Conservation (phyloP, 23 tunicate genomes). For the Clavelina lepadiformis region DNA sequence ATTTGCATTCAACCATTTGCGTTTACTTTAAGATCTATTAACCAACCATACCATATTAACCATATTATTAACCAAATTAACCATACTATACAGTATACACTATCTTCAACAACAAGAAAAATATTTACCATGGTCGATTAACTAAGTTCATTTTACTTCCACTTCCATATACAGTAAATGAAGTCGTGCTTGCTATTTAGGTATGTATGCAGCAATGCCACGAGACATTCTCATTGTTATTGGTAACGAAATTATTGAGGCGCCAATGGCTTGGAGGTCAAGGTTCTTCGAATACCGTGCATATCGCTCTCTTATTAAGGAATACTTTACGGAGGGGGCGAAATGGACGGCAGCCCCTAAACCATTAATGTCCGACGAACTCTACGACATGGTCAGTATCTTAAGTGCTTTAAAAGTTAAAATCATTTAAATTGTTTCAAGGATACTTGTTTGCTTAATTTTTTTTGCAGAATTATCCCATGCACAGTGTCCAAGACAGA, state of each 20-base stretch:
- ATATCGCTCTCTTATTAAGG: slow-evolving; percentile 76
- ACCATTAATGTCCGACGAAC: slow-evolving; percentile 81
- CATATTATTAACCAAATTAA: no score
- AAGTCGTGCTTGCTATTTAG: slow-evolving; percentile 7
- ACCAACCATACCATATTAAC: no score
- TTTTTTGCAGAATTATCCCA: slow-evolving; percentile 57
- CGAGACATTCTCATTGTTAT: slow-evolving; percentile 83
- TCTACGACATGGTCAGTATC: slow-evolving; percentile 69
- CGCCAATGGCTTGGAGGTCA: slow-evolving; percentile 98
- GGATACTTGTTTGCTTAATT: neutral
- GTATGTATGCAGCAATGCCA: slow-evolving; percentile 96
- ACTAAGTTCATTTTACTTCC: no score
- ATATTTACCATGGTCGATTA: no score
- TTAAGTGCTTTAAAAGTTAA: neutral
- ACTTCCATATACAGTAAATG: no score
- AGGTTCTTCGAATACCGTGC: slow-evolving; percentile 92
- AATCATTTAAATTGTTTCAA: neutral
- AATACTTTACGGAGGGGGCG: slow-evolving; percentile 82
- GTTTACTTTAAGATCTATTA: no score
- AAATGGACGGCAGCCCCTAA: slow-evolving; percentile 96
- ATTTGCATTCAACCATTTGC: no score
- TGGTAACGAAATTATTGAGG: slow-evolving; percentile 95
- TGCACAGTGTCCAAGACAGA: slow-evolving; percentile 58
- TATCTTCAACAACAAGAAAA: no score
- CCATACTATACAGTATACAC: no score